phyloP scores from a whole-genome alignment of 2,113 vertebrate species.

The Prionailurus bengalensis region DNA sequence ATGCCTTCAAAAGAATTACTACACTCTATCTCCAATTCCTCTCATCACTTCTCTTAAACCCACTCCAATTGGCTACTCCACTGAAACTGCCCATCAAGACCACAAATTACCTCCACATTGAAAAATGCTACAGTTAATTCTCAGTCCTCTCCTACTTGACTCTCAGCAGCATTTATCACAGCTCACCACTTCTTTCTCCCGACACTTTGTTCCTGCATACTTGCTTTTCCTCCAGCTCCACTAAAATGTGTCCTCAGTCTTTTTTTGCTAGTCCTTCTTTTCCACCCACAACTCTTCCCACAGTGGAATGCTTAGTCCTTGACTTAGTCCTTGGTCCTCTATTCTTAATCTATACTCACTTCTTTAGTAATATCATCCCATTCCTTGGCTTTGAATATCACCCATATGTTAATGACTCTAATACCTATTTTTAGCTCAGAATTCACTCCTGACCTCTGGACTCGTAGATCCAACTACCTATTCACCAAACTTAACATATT shows the following conservation, averaged over 20 bases:
- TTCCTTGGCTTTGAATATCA: background rate
- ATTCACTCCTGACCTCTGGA: background rate
- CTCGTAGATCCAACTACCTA: background rate
- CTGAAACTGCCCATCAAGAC: background rate
- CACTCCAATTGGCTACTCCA: background rate
- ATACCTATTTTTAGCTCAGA: background rate
- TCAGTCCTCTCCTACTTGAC: background rate
- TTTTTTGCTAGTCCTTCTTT: background rate
- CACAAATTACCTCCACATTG: background rate
- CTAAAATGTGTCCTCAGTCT: background rate
- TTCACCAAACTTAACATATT: background rate
- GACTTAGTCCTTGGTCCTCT: background rate
- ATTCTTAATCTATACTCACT: background rate
- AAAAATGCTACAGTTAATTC: background rate
- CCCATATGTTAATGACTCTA: background rate
- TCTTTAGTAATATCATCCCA: background rate
- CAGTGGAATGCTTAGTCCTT: background rate
- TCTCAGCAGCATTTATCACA: background rate
- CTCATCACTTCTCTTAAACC: background rate
- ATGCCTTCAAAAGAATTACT: background rate
- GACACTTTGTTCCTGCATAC: background rate
- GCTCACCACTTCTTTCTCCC: background rate
- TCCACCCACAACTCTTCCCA: conserved; percentile 25
- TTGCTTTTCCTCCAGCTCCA: background rate
- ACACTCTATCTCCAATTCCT: background rate